These are phyloP conservation scores for Netelia fuscicornis DNA, from an alignment of 2,888 invertebrate genomes.

Conservation along the genomic window DNA sequence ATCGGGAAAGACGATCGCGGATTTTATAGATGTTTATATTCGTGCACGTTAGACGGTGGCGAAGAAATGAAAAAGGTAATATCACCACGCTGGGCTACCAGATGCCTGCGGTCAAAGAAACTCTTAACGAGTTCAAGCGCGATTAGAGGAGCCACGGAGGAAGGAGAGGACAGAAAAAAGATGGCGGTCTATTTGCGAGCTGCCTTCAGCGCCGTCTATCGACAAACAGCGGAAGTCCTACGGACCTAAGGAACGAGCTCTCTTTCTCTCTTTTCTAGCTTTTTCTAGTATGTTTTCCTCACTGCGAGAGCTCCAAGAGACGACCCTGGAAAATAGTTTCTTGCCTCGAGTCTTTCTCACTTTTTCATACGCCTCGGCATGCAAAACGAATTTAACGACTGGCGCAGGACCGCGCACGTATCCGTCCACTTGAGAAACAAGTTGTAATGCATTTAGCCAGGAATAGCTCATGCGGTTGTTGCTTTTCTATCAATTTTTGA, in stretches of 20 bases:
- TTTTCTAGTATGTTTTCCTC: background rate
- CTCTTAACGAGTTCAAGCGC: constrained; percentile 41
- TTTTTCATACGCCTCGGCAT: constrained; percentile 65
- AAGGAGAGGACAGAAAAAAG: constrained; percentile 19
- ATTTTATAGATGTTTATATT: background rate
- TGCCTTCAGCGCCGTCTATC: constrained; percentile 49
- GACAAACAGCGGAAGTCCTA: constrained; percentile 78
- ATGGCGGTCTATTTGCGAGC: constrained; percentile 25
- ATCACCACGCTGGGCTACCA: background rate
- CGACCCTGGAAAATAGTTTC: constrained; percentile 17
- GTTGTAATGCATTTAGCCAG: constrained; percentile 76
- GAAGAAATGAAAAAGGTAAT: background rate
- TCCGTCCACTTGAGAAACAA: constrained; percentile 71
- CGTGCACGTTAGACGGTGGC: background rate
- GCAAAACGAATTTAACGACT: constrained; percentile 68
- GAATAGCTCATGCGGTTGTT: constrained; percentile 60
- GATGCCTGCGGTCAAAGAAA: constrained; percentile 16
- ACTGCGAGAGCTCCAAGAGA: background rate
- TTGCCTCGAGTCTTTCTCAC: constrained; percentile 65
- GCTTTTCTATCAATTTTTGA: background rate
- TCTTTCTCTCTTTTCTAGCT: background rate
- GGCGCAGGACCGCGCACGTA: background rate
- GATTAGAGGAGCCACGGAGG: constrained; percentile 33
- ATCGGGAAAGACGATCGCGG: background rate
- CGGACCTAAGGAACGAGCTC: constrained; percentile 16